Conservation (phyloP, 1,140 invertebrate genomes). For the Zaprionus davidi region DNA sequence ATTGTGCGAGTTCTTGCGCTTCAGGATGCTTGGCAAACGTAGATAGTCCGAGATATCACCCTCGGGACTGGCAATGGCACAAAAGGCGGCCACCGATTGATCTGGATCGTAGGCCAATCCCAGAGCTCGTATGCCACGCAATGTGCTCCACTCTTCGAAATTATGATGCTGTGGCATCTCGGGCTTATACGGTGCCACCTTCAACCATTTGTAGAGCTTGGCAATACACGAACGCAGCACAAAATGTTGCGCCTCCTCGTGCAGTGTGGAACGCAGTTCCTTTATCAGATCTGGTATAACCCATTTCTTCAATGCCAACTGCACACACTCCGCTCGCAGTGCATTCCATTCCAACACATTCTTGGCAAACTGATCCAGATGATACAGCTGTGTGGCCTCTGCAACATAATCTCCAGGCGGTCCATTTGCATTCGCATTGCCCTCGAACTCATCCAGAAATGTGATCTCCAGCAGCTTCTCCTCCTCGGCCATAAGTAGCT, state of each 20-base stretch:
- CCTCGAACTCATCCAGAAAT: conserved; percentile 91
- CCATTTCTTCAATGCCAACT: conserved; percentile 94
- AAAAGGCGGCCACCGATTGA: conserved; percentile 93
- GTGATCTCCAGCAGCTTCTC: conserved; percentile 92
- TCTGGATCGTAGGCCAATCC: conserved; percentile 95
- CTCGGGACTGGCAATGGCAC: conserved; percentile 93
- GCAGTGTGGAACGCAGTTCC: conserved; percentile 92
- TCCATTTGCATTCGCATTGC: conserved; percentile 87
- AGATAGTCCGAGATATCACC: conserved; percentile 97
- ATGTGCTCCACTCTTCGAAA: conserved; percentile 95
- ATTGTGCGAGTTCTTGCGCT: conserved; percentile 91
- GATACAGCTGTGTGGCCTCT: conserved; percentile 96
- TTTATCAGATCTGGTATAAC: conserved; percentile 95
- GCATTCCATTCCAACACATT: conserved; percentile 98
- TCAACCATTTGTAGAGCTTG: conserved; percentile 96
- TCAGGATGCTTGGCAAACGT: conserved; percentile 93
- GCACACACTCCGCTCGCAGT: conserved; percentile 93
- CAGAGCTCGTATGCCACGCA: conserved; percentile 94
- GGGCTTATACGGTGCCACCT: conserved; percentile 94
- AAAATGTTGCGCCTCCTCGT: conserved; percentile 95
- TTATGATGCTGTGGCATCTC: conserved; percentile 88
- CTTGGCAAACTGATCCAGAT: conserved; percentile 97
- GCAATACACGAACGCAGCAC: conserved; percentile 93
- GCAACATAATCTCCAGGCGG: conserved; percentile 89
- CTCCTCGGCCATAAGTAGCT: conserved; percentile 92